Percentiles rank a stretch among this genome's conserved stretches.
These are phyloP conservation scores for Mimas tiliae DNA, from an alignment of 2,888 invertebrate genomes.

Conservation along the genomic window DNA sequence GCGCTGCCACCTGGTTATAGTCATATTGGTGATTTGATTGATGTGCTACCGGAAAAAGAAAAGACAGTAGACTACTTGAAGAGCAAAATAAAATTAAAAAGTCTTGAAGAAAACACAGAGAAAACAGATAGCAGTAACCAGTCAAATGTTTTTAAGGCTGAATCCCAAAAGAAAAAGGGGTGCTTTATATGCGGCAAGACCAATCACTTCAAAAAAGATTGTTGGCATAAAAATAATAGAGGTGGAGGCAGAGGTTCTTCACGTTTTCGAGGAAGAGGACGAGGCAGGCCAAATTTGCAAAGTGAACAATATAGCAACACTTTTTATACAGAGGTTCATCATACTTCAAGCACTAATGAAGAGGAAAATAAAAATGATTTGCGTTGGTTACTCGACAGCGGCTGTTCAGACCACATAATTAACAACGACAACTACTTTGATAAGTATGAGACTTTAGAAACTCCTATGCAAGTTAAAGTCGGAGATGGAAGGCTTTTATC, in stretches of 20 bases:
- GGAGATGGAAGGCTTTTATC: constrained; percentile 35
- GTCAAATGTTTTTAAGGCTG: neutral
- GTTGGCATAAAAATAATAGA: neutral
- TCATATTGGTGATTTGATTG: constrained; percentile 23
- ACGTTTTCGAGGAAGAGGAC: too few species aligned
- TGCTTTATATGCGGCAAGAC: constrained; percentile 21
- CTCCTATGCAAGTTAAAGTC: constrained; percentile 32
- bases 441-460: constrained; percentile 20
- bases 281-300: too few species aligned
- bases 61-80: constrained; percentile 23
- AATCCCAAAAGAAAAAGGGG: neutral
- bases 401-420: constrained; percentile 35
- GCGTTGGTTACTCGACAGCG: constrained; percentile 35
- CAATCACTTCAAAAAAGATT: constrained; percentile 5
- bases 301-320: too few species aligned
- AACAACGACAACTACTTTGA: constrained; percentile 33
- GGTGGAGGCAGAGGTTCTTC: too few species aligned
- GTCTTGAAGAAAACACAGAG: constrained; percentile 38
- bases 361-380: too few species aligned
- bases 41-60: constrained; percentile 21
- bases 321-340: too few species aligned
- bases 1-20: constrained; percentile 13
- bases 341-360: neutral
- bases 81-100: constrained; percentile 27
- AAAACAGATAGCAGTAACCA: neutral